Evolutionary conservation across 2,797 vertebrate species (phyloP).

Genomic region (Lutjanus campechanus): DNA sequence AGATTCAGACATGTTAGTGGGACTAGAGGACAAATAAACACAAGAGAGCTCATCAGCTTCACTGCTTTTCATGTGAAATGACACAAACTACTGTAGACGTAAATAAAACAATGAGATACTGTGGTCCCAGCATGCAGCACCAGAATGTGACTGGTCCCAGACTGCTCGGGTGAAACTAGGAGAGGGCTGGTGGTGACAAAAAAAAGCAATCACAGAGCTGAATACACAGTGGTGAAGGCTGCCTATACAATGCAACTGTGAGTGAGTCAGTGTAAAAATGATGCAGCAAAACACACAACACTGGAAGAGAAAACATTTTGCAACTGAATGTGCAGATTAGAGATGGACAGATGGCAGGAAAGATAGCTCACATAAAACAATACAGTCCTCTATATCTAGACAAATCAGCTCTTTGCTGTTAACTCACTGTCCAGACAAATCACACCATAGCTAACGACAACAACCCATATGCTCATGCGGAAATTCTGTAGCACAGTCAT

Average conservation of each 20-base stretch:
- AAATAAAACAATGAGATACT: slow-evolving; percentile 6
- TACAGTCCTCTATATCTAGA: slow-evolving; percentile 43
- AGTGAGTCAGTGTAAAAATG: background rate
- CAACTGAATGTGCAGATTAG: slow-evolving; percentile 20
- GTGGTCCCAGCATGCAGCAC: background rate
- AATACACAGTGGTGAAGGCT: slow-evolving; percentile 8
- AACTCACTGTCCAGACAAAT: slow-evolving; percentile 40
- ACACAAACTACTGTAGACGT: background rate
- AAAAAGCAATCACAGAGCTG: slow-evolving; percentile 17
- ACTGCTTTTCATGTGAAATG: slow-evolving; percentile 3
- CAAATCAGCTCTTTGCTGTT: slow-evolving; percentile 51
- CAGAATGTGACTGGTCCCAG: slow-evolving; percentile 15
- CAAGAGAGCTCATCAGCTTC: background rate
- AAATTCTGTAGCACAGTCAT: too few relatives aligned
- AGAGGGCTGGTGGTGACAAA: background rate
- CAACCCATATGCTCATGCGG: background rate
- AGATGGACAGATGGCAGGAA: slow-evolving; percentile 18
- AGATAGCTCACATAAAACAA: slow-evolving; percentile 57
- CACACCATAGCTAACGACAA: slow-evolving; percentile 34
- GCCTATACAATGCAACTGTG: background rate
- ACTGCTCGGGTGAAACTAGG: background rate
- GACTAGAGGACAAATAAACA: slow-evolving; percentile 4
- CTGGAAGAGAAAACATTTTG: background rate
- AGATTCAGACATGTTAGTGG: background rate
- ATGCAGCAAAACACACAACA: slow-evolving; percentile 26